Conservation (phyloP, 2,113 vertebrate genomes). For the Syrrhaptes paradoxus region DNA sequence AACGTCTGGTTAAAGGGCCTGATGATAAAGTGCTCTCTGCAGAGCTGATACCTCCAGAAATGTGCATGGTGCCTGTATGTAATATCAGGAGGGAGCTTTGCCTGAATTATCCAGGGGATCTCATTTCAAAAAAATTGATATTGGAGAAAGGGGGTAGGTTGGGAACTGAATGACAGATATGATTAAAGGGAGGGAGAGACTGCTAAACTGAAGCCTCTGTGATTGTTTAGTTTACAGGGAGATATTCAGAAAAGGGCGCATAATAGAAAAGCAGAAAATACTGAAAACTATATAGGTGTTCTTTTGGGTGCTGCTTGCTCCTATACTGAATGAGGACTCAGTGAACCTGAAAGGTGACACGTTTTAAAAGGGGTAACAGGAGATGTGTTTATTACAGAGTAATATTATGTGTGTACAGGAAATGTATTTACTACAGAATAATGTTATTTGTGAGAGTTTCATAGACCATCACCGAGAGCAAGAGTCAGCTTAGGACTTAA, state of each 20-base stretch:
- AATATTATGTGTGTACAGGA: not conserved
- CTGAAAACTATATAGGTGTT: not conserved
- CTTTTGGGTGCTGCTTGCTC: not conserved
- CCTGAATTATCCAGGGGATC: not conserved
- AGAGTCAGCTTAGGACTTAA: not conserved
- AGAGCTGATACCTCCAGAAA: not conserved
- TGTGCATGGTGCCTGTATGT: rapidly evolving
- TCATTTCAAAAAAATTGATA: not conserved
- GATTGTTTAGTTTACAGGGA: not conserved
- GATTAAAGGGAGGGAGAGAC: not conserved
- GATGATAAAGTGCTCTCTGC: not conserved
- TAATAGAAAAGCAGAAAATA: not conserved
- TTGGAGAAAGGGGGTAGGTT: not conserved
- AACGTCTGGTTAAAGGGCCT: not conserved
- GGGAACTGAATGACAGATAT: not conserved
- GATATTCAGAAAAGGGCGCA: not conserved
- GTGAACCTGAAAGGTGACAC: not conserved
- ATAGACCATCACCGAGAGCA: not conserved
- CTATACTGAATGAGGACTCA: not conserved
- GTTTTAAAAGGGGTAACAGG: not conserved
- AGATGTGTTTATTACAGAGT: not conserved
- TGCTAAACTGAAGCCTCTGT: not conserved
- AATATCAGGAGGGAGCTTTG: not conserved
- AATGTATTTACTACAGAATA: not conserved
- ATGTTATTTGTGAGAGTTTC: not conserved